These are phyloP conservation scores for Meiosimyza platycephala DNA, from an alignment of 2,888 invertebrate species.

Conservation along the genomic window DNA sequence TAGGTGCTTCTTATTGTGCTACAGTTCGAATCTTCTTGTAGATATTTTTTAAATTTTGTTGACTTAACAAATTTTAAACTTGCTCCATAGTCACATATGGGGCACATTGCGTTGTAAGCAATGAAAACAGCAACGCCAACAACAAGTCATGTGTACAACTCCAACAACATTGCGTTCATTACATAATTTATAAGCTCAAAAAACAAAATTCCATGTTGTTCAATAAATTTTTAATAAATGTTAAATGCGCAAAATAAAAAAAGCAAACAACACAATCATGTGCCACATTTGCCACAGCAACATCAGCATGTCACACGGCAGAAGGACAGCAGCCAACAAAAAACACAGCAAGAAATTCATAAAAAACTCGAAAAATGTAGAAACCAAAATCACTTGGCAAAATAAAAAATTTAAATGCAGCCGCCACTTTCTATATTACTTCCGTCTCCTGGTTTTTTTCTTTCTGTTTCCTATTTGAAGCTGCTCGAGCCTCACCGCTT, in stretches of 20 bases:
- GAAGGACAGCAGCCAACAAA: not conserved
- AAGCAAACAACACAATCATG: not conserved
- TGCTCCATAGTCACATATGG: no score
- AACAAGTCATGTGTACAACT: no score
- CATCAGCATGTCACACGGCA: not conserved
- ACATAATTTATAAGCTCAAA: not conserved
- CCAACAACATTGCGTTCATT: not conserved
- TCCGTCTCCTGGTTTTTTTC: not conserved
- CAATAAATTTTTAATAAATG: conserved; percentile 34
- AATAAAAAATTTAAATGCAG: conserved; percentile 54
- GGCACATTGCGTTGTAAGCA: no score
- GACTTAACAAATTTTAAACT: no score
- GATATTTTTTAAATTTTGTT: no score
- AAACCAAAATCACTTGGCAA: conserved; percentile 26
- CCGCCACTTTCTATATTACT: conserved; percentile 54
- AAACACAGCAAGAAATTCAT: no score
- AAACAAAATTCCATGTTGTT: conserved; percentile 24
- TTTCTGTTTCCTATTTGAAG: not conserved
- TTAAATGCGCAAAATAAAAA: conserved; percentile 23
- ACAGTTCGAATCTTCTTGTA: no score
- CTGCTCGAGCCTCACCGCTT: not conserved
- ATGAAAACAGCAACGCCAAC: no score
- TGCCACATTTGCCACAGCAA: conserved; percentile 4
- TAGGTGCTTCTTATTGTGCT: no score
- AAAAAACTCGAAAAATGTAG: conserved; percentile 25